Evolutionary conservation across 2,113 vertebrate species (phyloP).

Genomic region (Petrocephalus microphthalmus): DNA sequence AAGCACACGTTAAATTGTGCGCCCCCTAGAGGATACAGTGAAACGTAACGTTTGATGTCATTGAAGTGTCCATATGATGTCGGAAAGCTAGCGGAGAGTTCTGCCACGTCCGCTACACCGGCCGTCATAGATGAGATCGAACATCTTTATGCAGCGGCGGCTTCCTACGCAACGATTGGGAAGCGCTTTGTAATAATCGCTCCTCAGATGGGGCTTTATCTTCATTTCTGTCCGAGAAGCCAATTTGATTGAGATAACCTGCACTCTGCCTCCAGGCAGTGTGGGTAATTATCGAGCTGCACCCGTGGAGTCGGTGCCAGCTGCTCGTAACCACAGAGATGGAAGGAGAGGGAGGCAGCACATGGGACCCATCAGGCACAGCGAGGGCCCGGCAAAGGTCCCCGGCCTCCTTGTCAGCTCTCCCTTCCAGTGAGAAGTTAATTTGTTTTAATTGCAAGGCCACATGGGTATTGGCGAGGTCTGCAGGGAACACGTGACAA

Average conservation of each 20-base stretch:
- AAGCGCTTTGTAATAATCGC: constrained; percentile 25
- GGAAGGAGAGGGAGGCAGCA: not conserved
- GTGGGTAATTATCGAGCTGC: constrained; percentile 28
- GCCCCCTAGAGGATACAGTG: no score
- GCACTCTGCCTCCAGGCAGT: constrained; percentile 23
- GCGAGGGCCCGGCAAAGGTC: not conserved
- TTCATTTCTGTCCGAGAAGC: constrained; percentile 30
- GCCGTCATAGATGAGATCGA: constrained; percentile 15
- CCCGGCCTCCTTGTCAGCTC: constrained; percentile 10
- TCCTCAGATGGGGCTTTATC: constrained; percentile 27
- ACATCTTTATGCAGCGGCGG: constrained; percentile 21
- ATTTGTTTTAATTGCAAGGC: constrained; percentile 15
- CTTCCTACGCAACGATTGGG: not conserved
- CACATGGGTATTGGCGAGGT: not conserved
- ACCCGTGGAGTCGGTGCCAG: not conserved
- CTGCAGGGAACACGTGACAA: not conserved
- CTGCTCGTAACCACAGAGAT: not conserved
- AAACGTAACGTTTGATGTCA: not conserved
- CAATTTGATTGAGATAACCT: constrained; percentile 28
- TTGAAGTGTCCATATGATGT: constrained; percentile 14
- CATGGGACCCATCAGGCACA: not conserved
- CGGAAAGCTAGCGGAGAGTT: constrained; percentile 14
- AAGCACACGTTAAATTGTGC: not conserved
- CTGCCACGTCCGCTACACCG: not conserved
- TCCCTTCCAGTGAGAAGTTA: not conserved